These are phyloP conservation scores for Lutjanus campechanus DNA, from an alignment of 2,797 vertebrate species.

Conservation along the genomic window DNA sequence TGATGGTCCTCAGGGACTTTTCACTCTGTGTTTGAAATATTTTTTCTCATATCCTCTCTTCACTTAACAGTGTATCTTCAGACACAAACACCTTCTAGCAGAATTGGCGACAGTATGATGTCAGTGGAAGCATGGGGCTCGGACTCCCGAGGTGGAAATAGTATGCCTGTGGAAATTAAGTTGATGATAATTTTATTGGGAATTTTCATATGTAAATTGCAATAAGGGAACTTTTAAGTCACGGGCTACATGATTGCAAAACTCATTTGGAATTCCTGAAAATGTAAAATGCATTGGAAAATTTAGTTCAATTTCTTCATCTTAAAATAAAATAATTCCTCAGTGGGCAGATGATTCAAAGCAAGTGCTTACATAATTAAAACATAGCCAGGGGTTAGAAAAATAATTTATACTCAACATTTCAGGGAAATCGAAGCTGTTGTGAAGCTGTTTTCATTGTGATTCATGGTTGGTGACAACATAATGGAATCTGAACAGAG, in stretches of 20 bases:
- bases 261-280: conserved; percentile 50
- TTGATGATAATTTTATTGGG: conserved; percentile 38
- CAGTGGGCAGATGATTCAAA: conserved; percentile 68
- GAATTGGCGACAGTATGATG: conserved; percentile 43
- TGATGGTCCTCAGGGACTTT: conserved; percentile 80
- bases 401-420: conserved; percentile 75
- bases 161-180: conserved; percentile 41
- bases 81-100: conserved; percentile 69
- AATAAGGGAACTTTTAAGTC: conserved; percentile 37
- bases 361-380: conserved; percentile 77
- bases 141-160: conserved; percentile 35
- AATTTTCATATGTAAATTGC: conserved; percentile 56
- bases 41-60: conserved; percentile 72
- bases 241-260: conserved; percentile 29
- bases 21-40: conserved; percentile 74
- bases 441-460: conserved; percentile 72
- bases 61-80: conserved; percentile 68
- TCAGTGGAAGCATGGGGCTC: conserved; percentile 40
- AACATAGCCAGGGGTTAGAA: conserved; percentile 70
- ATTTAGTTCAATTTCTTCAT: conserved; percentile 48
- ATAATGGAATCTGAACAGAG: conserved; percentile 77
- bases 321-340: conserved; percentile 62
- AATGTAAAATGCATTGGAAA: conserved; percentile 48
- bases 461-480: conserved; percentile 78
- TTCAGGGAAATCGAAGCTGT: conserved; percentile 69